Evolutionary conservation across 2,888 invertebrate genomes (phyloP).

Genomic region (Bombylius major): DNA sequence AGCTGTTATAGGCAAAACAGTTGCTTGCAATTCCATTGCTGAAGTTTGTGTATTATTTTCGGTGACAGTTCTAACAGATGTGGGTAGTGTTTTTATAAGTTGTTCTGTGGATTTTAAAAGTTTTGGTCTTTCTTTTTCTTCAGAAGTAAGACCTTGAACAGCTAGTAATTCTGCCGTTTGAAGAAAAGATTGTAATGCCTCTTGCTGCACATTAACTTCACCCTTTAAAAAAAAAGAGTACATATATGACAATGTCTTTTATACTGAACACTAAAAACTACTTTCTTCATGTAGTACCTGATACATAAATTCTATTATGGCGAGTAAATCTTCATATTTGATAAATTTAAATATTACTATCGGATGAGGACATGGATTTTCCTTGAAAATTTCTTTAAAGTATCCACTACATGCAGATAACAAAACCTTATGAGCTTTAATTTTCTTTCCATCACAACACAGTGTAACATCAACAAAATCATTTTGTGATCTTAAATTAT

Average conservation of each 20-base stretch:
- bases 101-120: constrained; percentile 17
- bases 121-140: constrained; percentile 33
- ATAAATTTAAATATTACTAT: constrained; percentile 70
- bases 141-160: constrained; percentile 59
- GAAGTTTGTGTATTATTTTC: constrained; percentile 11
- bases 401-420: constrained; percentile 75
- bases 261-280: background rate
- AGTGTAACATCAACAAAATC: constrained; percentile 75
- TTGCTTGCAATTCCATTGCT: constrained; percentile 9
- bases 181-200: constrained; percentile 63
- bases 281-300: constrained; percentile 27
- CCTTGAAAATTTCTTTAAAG: constrained; percentile 58
- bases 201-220: constrained; percentile 69
- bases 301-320: constrained; percentile 71
- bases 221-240: constrained; percentile 36
- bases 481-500: constrained; percentile 52
- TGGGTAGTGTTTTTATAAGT: constrained; percentile 35
- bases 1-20: constrained; percentile 2
- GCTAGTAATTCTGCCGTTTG: constrained; percentile 65
- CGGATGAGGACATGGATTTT: constrained; percentile 69
- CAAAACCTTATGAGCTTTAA: constrained; percentile 74
- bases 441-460: constrained; percentile 71
- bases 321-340: constrained; percentile 62
- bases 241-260: background rate
- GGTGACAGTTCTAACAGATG: constrained; percentile 1